Conservation (phyloP, 2,888 invertebrate genomes). For the Parelbella ahira region DNA sequence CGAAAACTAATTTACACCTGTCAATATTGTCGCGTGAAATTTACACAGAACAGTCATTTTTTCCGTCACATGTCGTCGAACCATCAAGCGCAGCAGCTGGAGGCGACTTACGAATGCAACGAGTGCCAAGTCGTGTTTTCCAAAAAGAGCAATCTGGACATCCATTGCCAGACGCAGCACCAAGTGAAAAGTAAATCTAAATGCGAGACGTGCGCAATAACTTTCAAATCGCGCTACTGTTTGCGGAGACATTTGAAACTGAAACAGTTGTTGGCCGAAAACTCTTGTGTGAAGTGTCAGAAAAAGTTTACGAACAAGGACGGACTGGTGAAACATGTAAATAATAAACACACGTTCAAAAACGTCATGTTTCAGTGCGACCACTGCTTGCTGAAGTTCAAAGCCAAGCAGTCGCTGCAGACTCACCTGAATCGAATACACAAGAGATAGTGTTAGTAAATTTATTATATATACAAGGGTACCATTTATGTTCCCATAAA, state of each 20-base stretch:
- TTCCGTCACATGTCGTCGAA: constrained; percentile 73
- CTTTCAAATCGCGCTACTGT: constrained; percentile 70
- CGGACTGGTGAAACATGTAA: constrained; percentile 53
- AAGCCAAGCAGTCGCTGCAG: constrained; percentile 56
- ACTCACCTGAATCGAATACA: constrained; percentile 63
- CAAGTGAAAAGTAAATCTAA: constrained; percentile 60
- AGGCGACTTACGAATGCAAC: constrained; percentile 63
- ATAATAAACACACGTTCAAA: constrained; percentile 63
- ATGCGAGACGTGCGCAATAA: constrained; percentile 65
- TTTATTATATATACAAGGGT: too few species aligned
- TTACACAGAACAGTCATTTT: constrained; percentile 67
- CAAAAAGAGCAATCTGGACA: constrained; percentile 57
- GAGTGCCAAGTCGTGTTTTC: constrained; percentile 65
- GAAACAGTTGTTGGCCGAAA: constrained; percentile 61
- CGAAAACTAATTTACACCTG: constrained; percentile 61
- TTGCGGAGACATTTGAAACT: constrained; percentile 62
- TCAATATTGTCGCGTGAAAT: constrained; percentile 65
- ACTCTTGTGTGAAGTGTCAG: constrained; percentile 63
- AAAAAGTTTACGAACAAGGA: constrained; percentile 65
- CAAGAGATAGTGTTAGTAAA: too few species aligned
- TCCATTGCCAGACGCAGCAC: constrained; percentile 63
- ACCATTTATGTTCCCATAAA: too few species aligned
- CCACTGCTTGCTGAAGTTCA: constrained; percentile 62
- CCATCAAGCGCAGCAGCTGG: constrained; percentile 58
- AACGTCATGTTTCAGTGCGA: constrained; percentile 63